phyloP scores from a whole-genome alignment of 2,888 invertebrate genomes.

The Tipula helvola region DNA sequence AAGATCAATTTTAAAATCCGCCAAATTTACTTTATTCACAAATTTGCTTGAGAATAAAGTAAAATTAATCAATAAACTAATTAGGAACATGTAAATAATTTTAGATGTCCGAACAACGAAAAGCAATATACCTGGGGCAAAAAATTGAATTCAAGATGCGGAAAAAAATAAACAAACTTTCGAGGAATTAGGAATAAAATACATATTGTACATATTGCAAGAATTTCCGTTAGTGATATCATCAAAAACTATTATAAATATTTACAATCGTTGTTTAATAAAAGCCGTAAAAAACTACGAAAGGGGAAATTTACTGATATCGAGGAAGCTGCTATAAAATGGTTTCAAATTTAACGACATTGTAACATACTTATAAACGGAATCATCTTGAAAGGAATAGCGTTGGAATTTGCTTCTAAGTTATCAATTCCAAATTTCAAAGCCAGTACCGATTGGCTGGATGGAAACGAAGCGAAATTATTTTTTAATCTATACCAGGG shows the following conservation, averaged over 20 bases:
- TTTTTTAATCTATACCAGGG: background rate
- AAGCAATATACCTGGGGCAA: background rate
- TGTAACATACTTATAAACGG: background rate
- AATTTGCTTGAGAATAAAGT: no score
- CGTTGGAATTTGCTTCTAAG: background rate
- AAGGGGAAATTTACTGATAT: background rate
- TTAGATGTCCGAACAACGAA: background rate
- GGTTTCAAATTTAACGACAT: background rate
- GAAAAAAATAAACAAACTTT: background rate
- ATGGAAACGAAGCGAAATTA: background rate
- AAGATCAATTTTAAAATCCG: no score
- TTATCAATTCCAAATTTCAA: background rate
- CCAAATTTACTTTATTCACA: no score
- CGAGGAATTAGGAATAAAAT: background rate
- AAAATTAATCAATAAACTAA: background rate
- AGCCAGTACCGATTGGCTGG: background rate
- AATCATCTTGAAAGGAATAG: background rate
- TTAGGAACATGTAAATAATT: background rate
- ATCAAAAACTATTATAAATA: no score
- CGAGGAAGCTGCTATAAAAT: background rate
- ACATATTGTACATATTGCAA: background rate
- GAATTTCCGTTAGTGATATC: background rate
- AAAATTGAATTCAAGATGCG: background rate
- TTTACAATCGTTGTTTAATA: background rate
- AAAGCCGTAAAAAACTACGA: background rate